Evolutionary conservation across 1,140 invertebrate species (phyloP).

Genomic region (Camponotus floridanus): DNA sequence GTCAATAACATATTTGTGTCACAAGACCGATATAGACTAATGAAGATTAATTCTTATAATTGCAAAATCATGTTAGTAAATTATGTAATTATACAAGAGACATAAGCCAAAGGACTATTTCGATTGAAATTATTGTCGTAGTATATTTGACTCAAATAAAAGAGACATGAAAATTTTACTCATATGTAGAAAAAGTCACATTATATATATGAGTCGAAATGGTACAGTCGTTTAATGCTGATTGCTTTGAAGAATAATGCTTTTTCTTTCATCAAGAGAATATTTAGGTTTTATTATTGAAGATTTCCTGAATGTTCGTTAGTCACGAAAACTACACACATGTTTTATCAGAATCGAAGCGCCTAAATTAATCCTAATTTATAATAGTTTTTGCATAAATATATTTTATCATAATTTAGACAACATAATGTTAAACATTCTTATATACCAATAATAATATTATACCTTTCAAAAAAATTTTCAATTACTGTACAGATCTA

Average conservation of each 20-base stretch:
- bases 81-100: neutral
- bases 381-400: constrained; percentile 8
- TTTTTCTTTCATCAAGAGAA: neutral
- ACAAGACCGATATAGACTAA: neutral
- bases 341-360: neutral
- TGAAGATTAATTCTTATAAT: neutral
- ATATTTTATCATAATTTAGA: neutral
- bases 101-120: too few species aligned
- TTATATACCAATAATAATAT: neutral
- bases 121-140: too few species aligned
- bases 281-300: too few species aligned
- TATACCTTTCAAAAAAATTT: neutral
- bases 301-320: too few species aligned
- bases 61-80: constrained; percentile 24
- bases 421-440: neutral
- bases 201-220: neutral
- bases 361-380: neutral
- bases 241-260: neutral
- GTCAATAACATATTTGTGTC: neutral
- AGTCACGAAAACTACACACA: too few species aligned
- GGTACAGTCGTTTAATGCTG: neutral
- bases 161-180: constrained; percentile 27
- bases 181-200: neutral
- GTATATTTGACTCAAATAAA: too few species aligned
- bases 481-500: neutral